These are phyloP conservation scores for Bombus difficillimus DNA, from an alignment of 1,140 invertebrate genomes.

Conservation along the genomic window DNA sequence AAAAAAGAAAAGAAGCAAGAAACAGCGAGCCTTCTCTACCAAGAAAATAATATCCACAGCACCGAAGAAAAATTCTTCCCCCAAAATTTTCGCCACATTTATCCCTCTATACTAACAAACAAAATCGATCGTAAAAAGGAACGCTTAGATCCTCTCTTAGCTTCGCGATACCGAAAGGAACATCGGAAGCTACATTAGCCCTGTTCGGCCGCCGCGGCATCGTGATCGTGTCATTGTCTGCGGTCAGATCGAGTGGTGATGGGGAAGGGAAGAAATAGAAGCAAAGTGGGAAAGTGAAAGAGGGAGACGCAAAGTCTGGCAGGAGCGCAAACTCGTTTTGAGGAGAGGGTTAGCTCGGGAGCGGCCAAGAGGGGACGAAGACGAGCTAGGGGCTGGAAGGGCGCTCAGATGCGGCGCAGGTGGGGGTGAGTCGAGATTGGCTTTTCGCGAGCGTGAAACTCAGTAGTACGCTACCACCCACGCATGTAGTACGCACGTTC, in stretches of 20 bases:
- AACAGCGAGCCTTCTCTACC: background rate
- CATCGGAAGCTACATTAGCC: background rate
- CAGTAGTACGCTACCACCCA: slow-evolving; percentile 81
- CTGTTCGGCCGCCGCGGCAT: background rate
- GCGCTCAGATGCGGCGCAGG: slow-evolving; percentile 38
- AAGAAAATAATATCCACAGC: background rate
- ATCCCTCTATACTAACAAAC: background rate
- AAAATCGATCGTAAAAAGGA: background rate
- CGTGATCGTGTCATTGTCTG: background rate
- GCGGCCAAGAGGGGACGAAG: slow-evolving; percentile 40
- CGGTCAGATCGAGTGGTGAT: background rate
- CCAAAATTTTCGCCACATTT: background rate
- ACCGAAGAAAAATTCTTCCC: background rate
- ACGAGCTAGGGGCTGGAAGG: slow-evolving; percentile 39
- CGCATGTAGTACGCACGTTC: slow-evolving; percentile 80
- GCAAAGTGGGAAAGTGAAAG: background rate
- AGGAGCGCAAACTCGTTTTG: slow-evolving; percentile 68
- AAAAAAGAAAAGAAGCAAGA: background rate
- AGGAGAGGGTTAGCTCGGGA: slow-evolving; percentile 44
- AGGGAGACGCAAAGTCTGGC: slow-evolving; percentile 12
- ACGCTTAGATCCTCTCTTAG: background rate
- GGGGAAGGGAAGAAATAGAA: background rate
- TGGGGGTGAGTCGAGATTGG: slow-evolving; percentile 62
- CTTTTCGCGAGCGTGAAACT: slow-evolving; percentile 68
- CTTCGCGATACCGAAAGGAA: background rate